A percentile compares a stretch with the other conserved stretches of the same genome.
Evolutionary conservation across 2,888 invertebrate species (phyloP).

Genomic region (Luperina nickerlii): DNA sequence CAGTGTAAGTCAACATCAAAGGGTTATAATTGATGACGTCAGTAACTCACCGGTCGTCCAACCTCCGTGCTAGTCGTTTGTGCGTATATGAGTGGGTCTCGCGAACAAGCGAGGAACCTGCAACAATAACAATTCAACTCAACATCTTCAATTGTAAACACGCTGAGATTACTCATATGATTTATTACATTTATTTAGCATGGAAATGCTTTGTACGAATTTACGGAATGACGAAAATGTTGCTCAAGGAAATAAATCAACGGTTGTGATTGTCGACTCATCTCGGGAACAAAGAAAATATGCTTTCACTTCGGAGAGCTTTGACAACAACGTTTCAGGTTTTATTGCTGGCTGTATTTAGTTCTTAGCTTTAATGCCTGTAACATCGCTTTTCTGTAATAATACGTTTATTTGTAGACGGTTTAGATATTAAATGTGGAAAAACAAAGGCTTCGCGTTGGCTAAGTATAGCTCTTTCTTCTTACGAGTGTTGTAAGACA

Average conservation of each 20-base stretch:
- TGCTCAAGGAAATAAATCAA: constrained; percentile 45
- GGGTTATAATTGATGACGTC: constrained; percentile 63
- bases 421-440: constrained; percentile 36
- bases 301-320: constrained; percentile 53
- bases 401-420: constrained; percentile 41
- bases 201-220: constrained; percentile 62
- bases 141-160: constrained; percentile 51
- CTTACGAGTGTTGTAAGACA: constrained; percentile 18
- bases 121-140: constrained; percentile 71
- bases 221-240: constrained; percentile 59
- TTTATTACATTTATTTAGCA: constrained; percentile 68
- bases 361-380: constrained; percentile 23
- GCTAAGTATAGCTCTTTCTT: constrained; percentile 44
- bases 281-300: constrained; percentile 59
- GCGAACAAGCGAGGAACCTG: constrained; percentile 82
- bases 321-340: constrained; percentile 37
- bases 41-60: constrained; percentile 80
- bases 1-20: constrained; percentile 61
- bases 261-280: constrained; percentile 47
- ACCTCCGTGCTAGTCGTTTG: constrained; percentile 80
- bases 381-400: constrained; percentile 39
- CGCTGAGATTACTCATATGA: constrained; percentile 61
- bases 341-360: constrained; percentile 53
- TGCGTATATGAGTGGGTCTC: constrained; percentile 77
- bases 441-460: constrained; percentile 43